Evolutionary conservation across 2,888 invertebrate genomes (phyloP).

Genomic region (Caradrina kadenii): DNA sequence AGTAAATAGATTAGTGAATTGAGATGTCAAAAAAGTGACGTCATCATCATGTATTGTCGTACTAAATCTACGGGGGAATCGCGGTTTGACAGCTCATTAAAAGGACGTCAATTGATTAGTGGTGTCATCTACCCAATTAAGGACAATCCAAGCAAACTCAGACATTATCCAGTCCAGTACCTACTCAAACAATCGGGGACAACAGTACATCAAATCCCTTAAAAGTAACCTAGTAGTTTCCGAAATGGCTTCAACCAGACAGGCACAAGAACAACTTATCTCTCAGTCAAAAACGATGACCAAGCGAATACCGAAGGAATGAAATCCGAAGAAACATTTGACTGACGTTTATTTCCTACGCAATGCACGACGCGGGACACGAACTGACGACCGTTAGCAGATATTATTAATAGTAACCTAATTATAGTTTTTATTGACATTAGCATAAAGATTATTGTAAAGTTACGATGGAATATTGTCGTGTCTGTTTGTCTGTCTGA

Average conservation of each 20-base stretch:
- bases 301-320: constrained; percentile 55
- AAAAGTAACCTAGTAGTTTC: constrained; percentile 54
- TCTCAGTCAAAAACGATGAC: constrained; percentile 59
- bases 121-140: too few relatives aligned
- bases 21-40: too few relatives aligned
- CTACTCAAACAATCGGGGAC: not conserved
- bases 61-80: too few relatives aligned
- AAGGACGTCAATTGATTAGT: too few relatives aligned
- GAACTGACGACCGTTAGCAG: constrained; percentile 55
- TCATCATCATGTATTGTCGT: too few relatives aligned
- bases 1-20: too few relatives aligned
- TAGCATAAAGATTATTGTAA: constrained; percentile 22
- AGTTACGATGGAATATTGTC: not conserved
- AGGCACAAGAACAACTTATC: constrained; percentile 37
- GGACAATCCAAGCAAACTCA: not conserved
- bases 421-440: constrained; percentile 49
- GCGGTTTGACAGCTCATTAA: too few relatives aligned
- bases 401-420: constrained; percentile 48
- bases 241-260: constrained; percentile 39
- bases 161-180: not conserved
- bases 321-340: constrained; percentile 49
- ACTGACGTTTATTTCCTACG: constrained; percentile 64
- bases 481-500: constrained; percentile 26
- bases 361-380: constrained; percentile 60
- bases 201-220: constrained; percentile 25